These are phyloP conservation scores for Acleris cristana DNA, from an alignment of 2,888 invertebrate genomes.

Conservation along the genomic window DNA sequence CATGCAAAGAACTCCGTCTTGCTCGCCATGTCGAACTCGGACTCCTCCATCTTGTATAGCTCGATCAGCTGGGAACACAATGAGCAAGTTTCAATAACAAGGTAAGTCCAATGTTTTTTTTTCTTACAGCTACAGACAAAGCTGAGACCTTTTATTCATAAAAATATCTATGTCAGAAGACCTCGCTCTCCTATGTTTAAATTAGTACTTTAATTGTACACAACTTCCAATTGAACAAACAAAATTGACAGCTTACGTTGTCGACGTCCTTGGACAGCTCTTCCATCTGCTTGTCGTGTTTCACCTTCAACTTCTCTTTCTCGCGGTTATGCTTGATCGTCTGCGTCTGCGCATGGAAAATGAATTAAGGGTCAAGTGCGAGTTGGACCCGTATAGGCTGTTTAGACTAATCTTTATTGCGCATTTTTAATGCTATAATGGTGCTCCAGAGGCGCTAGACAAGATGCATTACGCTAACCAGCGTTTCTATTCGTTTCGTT, in stretches of 20 bases:
- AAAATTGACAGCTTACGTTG: slow-evolving; percentile 82
- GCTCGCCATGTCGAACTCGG: slow-evolving; percentile 94
- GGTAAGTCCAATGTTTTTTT: too few relatives aligned
- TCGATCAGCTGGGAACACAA: slow-evolving; percentile 89
- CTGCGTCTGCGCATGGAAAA: slow-evolving; percentile 81
- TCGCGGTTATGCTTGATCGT: slow-evolving; percentile 96
- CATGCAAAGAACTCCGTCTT: slow-evolving; percentile 96
- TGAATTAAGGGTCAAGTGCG: neutral
- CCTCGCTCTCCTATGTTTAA: too few relatives aligned
- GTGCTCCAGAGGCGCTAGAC: too few relatives aligned
- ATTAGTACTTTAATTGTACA: neutral
- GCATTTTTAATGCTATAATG: too few relatives aligned
- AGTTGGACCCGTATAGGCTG: too few relatives aligned
- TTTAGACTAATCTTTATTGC: too few relatives aligned
- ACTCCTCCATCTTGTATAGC: slow-evolving; percentile 96
- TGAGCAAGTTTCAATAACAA: neutral
- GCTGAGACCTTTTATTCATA: too few relatives aligned
- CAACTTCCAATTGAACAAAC: neutral
- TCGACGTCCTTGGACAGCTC: slow-evolving; percentile 94
- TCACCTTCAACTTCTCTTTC: slow-evolving; percentile 94
- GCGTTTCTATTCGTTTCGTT: too few relatives aligned
- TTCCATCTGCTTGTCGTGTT: slow-evolving; percentile 96
- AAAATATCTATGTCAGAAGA: too few relatives aligned
- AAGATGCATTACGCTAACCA: too few relatives aligned
- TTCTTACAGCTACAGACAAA: too few relatives aligned